Percentiles rank a stretch among this genome's conserved stretches.
phyloP scores from a whole-genome alignment of 2,797 vertebrate species.

The Discoglossus pictus region DNA sequence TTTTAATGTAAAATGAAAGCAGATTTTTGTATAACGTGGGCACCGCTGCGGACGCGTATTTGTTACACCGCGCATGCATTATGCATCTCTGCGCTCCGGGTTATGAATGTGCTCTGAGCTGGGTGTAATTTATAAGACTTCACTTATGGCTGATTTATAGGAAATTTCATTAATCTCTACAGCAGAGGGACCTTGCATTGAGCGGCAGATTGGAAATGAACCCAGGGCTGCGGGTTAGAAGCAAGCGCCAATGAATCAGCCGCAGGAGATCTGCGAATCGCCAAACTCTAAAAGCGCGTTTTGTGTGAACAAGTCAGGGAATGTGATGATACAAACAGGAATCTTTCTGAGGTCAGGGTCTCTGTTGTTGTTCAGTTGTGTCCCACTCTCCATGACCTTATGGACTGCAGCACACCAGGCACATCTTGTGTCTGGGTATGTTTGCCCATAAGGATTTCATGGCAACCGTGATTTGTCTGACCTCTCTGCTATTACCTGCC shows the following conservation, averaged over 20 bases:
- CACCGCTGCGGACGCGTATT: slow-evolving; percentile 54
- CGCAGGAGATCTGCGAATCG: slow-evolving; percentile 50
- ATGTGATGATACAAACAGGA: slow-evolving; percentile 19
- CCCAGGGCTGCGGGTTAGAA: slow-evolving; percentile 37
- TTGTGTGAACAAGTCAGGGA: slow-evolving; percentile 8
- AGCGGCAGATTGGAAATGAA: slow-evolving; percentile 62
- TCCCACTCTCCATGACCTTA: too few relatives aligned
- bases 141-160: slow-evolving; percentile 64
- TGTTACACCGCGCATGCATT: slow-evolving; percentile 56
- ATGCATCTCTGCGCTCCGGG: slow-evolving; percentile 53
- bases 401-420: too few relatives aligned
- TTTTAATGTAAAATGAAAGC: slow-evolving; percentile 55
- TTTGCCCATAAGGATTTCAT: too few relatives aligned
- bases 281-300: slow-evolving; percentile 27
- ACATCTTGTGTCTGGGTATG: neutral
- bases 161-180: slow-evolving; percentile 66
- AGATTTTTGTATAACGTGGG: slow-evolving; percentile 53
- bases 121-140: slow-evolving; percentile 62
- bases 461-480: too few relatives aligned
- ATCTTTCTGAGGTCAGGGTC: too few relatives aligned
- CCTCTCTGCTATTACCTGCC: too few relatives aligned
- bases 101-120: slow-evolving; percentile 64
- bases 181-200: slow-evolving; percentile 58
- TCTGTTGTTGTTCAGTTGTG: too few relatives aligned
- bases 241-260: slow-evolving; percentile 50